Base-by-base conservation (phyloP, 2,888 invertebrate genomes). In the Drosophila buzzatii region DNA sequence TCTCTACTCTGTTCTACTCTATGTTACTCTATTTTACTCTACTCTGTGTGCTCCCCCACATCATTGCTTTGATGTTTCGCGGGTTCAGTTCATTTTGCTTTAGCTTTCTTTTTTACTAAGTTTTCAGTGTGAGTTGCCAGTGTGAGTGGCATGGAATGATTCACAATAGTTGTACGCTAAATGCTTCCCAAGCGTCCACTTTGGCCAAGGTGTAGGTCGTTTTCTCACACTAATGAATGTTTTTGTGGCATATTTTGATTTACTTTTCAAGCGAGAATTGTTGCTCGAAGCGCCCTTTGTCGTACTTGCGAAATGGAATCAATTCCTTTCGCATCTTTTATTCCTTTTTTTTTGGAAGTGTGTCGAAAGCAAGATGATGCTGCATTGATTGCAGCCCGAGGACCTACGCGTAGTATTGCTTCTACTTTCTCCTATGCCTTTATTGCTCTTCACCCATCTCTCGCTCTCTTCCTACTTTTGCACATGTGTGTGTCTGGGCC, bases 321-420 rank as follows among this genome's bases (percentile, higher is more conserved):
- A 86, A 85, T 85, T 81, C 72, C 66, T 71, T 71, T 81, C 63
- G 49, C 59, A 62, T 70, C 65, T 52, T 51, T 31, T 53, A 16
- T 51, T 23, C 18, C n/a, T 31, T 57, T 42, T 57, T 27, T 23
- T n/a, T 37, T 14, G 14, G 18, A 18, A 1, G 27, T 47, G 49
- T 31, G 52, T 20, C 35, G 23, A 52, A 20, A 47, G n/a, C 55
- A 68, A 79, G 87, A 89, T 89, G 85, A 89, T 82, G 89, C 85
- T 85, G 85, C 89, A 85, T 53, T 86, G 85, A 89, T 85, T 89
- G 84, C 87, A 79, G 82, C 49, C 63, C 62, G 53, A 64, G 56
- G 77, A 37, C 9, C 52, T 37, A 53, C 23, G 20, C 20, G 37
- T 20, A 20, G 37, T 37, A 52, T 37, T 31, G n/a, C 49, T 51